Conservation (phyloP, 2,888 invertebrate genomes). For the Pogonocherus hispidulus region DNA sequence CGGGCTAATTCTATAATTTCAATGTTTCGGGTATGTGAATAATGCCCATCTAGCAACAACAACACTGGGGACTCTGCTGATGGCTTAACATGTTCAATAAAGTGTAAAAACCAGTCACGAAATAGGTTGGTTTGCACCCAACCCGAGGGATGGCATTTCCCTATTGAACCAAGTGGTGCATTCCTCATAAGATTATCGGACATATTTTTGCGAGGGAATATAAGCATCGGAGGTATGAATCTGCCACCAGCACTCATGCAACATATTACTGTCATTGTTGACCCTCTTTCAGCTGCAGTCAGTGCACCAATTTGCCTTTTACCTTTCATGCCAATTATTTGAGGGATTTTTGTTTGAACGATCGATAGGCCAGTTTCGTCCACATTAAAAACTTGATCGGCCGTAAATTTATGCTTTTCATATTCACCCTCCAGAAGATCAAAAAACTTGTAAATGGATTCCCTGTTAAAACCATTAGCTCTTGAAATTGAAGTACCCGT, state of each 20-base stretch:
- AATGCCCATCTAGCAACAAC: constrained; percentile 10
- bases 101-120: constrained; percentile 4
- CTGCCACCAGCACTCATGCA: constrained; percentile 4
- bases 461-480: constrained; percentile 41
- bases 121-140: constrained; percentile 3
- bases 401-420: constrained; percentile 37
- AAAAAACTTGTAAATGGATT: constrained; percentile 50
- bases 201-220: constrained; percentile 4
- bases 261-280: constrained; percentile 4
- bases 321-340: constrained; percentile 56
- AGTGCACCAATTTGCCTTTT: constrained; percentile 56
- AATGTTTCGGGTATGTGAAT: not conserved
- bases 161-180: no score
- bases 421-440: constrained; percentile 45
- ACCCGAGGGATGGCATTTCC: not conserved
- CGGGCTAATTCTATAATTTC: not conserved
- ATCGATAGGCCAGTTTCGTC: constrained; percentile 60
- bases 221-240: constrained; percentile 4
- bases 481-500: constrained; percentile 48
- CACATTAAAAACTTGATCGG: constrained; percentile 56
- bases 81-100: constrained; percentile 4
- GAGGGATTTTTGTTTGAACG: constrained; percentile 54
- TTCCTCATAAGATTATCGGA: not conserved
- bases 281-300: constrained; percentile 53
- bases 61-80: constrained; percentile 6